phyloP scores from a whole-genome alignment of 2,888 invertebrate genomes.

The Neria commutata region DNA sequence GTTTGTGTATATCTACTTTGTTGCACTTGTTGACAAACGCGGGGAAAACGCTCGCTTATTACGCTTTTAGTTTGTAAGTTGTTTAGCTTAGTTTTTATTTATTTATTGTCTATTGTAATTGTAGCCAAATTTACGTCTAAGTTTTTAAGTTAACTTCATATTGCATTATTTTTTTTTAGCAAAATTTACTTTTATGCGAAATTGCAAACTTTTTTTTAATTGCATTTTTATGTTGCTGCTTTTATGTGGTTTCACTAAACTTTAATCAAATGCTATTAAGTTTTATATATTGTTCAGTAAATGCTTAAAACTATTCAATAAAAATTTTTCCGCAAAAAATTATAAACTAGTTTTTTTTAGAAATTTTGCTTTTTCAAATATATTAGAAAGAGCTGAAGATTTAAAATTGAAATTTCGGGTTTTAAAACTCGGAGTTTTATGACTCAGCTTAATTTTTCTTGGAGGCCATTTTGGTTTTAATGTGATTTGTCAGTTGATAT shows the following conservation, averaged over 20 bases:
- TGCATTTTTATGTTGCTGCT: conserved; percentile 42
- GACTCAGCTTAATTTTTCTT: too few relatives aligned
- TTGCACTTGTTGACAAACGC: conserved; percentile 51
- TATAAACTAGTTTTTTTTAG: conserved; percentile 28
- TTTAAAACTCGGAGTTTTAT: too few relatives aligned
- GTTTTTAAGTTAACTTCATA: conserved; percentile 23
- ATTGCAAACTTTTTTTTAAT: conserved; percentile 5
- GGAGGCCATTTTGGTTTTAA: too few relatives aligned
- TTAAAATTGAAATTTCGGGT: too few relatives aligned
- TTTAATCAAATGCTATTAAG: conserved; percentile 12
- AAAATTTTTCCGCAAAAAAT: conserved; percentile 2
- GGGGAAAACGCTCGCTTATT: conserved; percentile 55
- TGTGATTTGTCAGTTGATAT: too few relatives aligned
- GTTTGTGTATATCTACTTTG: neutral
- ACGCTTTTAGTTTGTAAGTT: conserved; percentile 56
- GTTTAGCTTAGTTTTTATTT: conserved; percentile 16
- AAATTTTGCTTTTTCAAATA: conserved; percentile 7
- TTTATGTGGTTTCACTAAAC: conserved; percentile 48
- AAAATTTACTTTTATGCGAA: too few relatives aligned
- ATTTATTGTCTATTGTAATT: conserved; percentile 10
- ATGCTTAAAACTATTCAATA: conserved; percentile 9
- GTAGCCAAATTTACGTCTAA: conserved; percentile 16
- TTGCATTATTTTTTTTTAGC: conserved; percentile 1
- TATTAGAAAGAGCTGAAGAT: conserved; percentile 32
- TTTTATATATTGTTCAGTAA: conserved; percentile 37